These are phyloP conservation scores for Muraenolepis orangiensis DNA, from an alignment of 2,797 vertebrate genomes.

Conservation along the genomic window DNA sequence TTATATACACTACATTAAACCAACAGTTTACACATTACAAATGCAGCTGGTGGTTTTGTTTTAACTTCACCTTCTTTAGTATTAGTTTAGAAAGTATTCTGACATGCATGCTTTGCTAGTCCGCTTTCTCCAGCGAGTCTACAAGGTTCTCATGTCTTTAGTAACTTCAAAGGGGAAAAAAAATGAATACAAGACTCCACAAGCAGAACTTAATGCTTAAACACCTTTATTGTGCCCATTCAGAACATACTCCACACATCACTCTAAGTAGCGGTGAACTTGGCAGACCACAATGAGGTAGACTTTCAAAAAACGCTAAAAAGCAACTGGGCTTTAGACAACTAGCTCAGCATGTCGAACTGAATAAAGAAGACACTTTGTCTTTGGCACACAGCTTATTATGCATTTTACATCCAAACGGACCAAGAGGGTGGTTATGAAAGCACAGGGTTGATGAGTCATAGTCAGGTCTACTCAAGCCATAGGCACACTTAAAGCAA, in stretches of 20 bases:
- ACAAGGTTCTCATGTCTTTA: too few species aligned
- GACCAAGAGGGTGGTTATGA: conserved; percentile 62
- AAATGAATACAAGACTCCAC: conserved; percentile 30
- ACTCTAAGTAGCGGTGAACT: conserved; percentile 91
- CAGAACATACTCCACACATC: conserved; percentile 93
- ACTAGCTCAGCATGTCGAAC: conserved; percentile 87
- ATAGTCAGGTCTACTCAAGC: conserved; percentile 79
- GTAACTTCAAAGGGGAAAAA: too few species aligned
- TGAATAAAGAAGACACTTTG: conserved; percentile 74
- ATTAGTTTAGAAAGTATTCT: too few species aligned
- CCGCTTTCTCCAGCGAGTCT: too few species aligned
- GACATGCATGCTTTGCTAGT: too few species aligned
- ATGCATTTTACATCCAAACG: conserved; percentile 70
- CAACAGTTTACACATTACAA: too few species aligned
- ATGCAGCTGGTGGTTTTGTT: too few species aligned
- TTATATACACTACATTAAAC: too few species aligned
- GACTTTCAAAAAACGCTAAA: conserved; percentile 97
- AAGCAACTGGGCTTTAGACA: conserved; percentile 91
- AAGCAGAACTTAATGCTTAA: conserved; percentile 82
- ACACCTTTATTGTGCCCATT: conserved; percentile 99
- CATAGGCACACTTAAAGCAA: conserved; percentile 82
- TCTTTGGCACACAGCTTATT: conserved; percentile 98
- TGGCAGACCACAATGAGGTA: conserved; percentile 99
- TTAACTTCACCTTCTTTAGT: too few species aligned
- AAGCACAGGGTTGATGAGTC: conserved; percentile 63